phyloP scores from a whole-genome alignment of 2,797 vertebrate genomes.

The Xiphorhynchus erythropygius region DNA sequence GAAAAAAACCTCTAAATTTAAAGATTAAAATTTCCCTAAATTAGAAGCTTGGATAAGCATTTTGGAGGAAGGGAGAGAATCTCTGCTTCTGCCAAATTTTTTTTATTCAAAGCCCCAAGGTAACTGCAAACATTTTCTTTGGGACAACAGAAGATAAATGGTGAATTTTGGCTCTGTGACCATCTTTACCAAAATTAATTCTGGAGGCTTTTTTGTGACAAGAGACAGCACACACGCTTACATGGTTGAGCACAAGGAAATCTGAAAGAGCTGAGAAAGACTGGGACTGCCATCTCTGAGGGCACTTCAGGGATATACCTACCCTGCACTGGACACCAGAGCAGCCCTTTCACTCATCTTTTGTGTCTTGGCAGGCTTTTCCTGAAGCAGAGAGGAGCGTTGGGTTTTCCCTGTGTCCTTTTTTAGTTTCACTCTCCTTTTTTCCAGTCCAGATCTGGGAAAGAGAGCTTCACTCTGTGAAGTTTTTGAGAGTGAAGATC shows the following conservation, averaged over 20 bases:
- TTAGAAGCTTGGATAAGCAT: neutral
- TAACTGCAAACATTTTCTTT: neutral
- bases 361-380: neutral
- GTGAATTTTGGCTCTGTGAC: neutral
- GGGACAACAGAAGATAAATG: neutral
- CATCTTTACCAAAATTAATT: neutral
- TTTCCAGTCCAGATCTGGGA: neutral
- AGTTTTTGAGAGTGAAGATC: neutral
- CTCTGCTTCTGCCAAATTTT: neutral
- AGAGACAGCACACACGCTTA: neutral
- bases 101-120: neutral
- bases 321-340: neutral
- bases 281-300: neutral
- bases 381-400: neutral
- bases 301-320: neutral
- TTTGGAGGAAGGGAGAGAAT: neutral
- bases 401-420: neutral
- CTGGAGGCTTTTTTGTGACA: fast-evolving
- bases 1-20: neutral
- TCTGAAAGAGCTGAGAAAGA: neutral
- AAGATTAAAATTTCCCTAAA: neutral
- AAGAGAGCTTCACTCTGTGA: neutral
- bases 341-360: neutral
- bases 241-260: neutral
- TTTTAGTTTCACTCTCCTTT: neutral